Base-by-base conservation (phyloP, 2,888 invertebrate species). In the Crocallis elinguaria region DNA sequence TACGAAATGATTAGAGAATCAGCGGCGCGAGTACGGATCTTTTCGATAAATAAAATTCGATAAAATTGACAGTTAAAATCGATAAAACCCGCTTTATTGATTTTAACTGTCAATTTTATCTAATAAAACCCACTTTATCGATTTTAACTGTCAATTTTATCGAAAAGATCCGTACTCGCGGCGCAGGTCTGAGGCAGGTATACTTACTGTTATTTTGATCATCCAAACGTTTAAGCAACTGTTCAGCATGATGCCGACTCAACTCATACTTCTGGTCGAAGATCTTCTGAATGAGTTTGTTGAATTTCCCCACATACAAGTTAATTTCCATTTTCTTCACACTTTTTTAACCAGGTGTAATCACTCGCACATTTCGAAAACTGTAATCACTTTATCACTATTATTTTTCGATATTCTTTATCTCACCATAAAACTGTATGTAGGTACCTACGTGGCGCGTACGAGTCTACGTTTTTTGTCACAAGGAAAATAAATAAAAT, bases 211-310 rank as follows among this genome's bases (percentile, higher is more conserved):
- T 29, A 25, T 51, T 42, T 3, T 29, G 25, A 19, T 72, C 65
- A 33, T 70, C 67, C 16, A 79, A 60, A 44, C 62, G 69, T 11
- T 64, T 66, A 13, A 79, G 23, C 1, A 79, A 43, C 27, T 67
- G 70, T 11, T 77, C 72, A 0, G 65, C 62, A n/a, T 69, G 55
- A 32, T 66, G 66, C 8, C 57, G 58, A 42, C 59, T 67, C 6
- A 79, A 33, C 57, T 73, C 71, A 27, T 67, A 71, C 13, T 72
- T 67, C 0, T 66, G 69, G 23, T 72, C 62, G 13, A 73, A 70
- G 4, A 77, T 60, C 42, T 64, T 67, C 9, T 69, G 60, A 5
- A 79, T 64, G 7, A 79, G 57, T n/a, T 60, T 37, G 50, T 68
- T 66, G 8, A 78, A 66, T 52, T 78, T 78, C 19, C 46, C 64